Evolutionary conservation across 2,113 vertebrate species (phyloP), one percentile per base, ranked within the genome.

Genomic region (Hyaena hyaena): DNA sequence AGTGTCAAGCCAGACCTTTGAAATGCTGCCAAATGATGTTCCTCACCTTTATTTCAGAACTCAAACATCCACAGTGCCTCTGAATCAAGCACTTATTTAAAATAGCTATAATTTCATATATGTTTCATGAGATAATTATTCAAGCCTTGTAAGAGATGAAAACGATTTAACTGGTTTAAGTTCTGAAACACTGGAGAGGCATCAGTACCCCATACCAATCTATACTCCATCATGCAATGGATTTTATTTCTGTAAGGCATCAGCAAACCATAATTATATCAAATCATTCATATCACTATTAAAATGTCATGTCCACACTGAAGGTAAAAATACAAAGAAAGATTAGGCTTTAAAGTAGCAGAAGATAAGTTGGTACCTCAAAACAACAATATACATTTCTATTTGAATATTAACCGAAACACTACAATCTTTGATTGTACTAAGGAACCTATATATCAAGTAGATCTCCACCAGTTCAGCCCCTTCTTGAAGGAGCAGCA

Each of bases 81-180:
- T 76, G 69, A 61, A 23, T 15, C 3, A 65, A 35, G 92, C 7
- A 14, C 48, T 91, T 93, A 79, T 92, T 97, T 90, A 43, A 83
- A 96, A 92, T 10, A 71, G 91, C 76, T 94, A 68, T 35, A 91
- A 84, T 91, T 97, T 88, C 90, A 96, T 96, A 89, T 61, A 96
- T 50, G 87, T 96, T 73, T 93, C 39, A 96, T 73, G 69, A 96
- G 10, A 71, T 85, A 85, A 88, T 48, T 96, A 95, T 28, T 97
- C 65, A 98, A 74, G 82, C 3, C 17, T 87, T n/a, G 12, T 65
- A 92, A 96, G 73, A 19, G 14, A 94, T 92, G 39, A 26, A 21
- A 97, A 55, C 15, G 97, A 98, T 95, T 90, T 96, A 95, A n/a
- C 84, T 92, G 65, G 48, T 80, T 45, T 85, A 92, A 65, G 3